Evolutionary conservation across 2,888 invertebrate genomes (phyloP).

Genomic region (Papilio elwesi): DNA sequence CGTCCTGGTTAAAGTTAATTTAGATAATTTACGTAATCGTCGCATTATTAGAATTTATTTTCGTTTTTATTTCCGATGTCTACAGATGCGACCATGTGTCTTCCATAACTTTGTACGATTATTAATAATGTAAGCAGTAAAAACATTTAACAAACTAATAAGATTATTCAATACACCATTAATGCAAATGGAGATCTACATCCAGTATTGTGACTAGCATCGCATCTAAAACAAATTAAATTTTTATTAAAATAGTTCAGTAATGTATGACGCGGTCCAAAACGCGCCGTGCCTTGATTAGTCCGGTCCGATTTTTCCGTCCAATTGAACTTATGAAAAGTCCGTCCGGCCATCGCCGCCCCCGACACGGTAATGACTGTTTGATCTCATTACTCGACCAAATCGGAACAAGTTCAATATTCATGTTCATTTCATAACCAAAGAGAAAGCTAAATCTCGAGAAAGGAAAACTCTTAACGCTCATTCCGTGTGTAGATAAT

Average conservation of each 20-base stretch:
- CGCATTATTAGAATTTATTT: too few species aligned
- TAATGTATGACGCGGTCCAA: slow-evolving; percentile 56
- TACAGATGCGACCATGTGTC: too few species aligned
- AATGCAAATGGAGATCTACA: too few species aligned
- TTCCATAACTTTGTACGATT: too few species aligned
- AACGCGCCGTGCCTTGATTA: slow-evolving; percentile 70
- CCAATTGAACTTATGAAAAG: slow-evolving; percentile 82
- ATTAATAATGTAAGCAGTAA: too few species aligned
- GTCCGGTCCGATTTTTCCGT: slow-evolving; percentile 74
- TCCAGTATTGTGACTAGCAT: too few species aligned
- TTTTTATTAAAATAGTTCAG: slow-evolving; percentile 41
- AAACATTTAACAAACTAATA: too few species aligned
- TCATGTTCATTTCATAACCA: slow-evolving; percentile 37
- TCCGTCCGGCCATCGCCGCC: slow-evolving; percentile 44
- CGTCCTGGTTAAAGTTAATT: too few species aligned
- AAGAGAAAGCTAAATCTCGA: slow-evolving; percentile 30
- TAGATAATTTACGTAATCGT: too few species aligned
- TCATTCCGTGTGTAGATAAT: neutral
- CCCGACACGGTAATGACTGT: slow-evolving; percentile 69
- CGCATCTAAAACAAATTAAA: too few species aligned
- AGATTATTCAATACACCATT: too few species aligned
- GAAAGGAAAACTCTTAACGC: slow-evolving; percentile 18
- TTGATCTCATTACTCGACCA: slow-evolving; percentile 72
- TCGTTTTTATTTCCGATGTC: too few species aligned
- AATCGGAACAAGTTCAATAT: slow-evolving; percentile 47